phyloP scores from a whole-genome alignment of 2,888 invertebrate species.

The Patella caerulea region DNA sequence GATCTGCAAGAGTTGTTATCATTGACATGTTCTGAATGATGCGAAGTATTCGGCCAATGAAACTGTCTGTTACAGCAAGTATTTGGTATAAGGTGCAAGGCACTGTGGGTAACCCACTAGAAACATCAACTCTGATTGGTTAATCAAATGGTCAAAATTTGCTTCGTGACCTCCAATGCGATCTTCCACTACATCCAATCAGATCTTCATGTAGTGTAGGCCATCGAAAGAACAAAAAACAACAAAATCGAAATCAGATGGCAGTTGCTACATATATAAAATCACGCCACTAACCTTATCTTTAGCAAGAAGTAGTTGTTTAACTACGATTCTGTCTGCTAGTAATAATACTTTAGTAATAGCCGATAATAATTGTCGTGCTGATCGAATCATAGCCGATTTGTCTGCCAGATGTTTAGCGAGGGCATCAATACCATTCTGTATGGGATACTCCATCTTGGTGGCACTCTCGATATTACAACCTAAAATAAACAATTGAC shows the following conservation, averaged over 20 bases:
- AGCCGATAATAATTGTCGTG: constrained; percentile 91
- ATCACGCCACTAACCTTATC: constrained; percentile 81
- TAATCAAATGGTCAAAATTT: no score
- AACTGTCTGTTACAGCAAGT: no score
- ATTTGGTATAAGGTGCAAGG: no score
- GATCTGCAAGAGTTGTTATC: no score
- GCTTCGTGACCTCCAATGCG: no score
- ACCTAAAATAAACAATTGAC: neutral
- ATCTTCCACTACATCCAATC: no score
- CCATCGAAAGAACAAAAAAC: neutral
- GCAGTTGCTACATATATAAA: neutral
- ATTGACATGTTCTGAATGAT: no score
- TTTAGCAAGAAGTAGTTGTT: constrained; percentile 94
- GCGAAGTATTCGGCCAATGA: no score
- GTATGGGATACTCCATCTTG: neutral
- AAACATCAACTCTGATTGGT: no score
- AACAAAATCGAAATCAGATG: neutral
- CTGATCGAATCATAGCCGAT: constrained; percentile 85
- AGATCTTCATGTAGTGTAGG: no score
- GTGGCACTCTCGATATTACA: constrained; percentile 8
- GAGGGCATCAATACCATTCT: constrained; percentile 8
- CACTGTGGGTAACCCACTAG: no score
- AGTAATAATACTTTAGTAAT: constrained; percentile 95
- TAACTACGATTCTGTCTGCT: constrained; percentile 97
- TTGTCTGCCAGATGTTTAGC: constrained; percentile 56